Evolutionary conservation across 2,113 vertebrate species (phyloP).

Genomic region (Cranoglanis bouderius): DNA sequence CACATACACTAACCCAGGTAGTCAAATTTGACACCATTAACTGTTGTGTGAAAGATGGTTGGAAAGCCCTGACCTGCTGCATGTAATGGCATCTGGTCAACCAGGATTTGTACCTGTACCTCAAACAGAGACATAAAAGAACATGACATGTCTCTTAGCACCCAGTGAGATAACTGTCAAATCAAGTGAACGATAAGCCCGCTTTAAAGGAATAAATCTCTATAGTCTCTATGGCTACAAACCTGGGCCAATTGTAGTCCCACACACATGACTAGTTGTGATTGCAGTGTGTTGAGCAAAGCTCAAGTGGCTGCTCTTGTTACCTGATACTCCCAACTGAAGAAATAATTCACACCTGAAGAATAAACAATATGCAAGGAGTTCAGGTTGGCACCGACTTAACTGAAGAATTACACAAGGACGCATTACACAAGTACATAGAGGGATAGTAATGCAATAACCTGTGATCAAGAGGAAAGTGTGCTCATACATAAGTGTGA

Average conservation of each 20-base stretch:
- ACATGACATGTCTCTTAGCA: not conserved
- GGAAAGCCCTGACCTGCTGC: not conserved
- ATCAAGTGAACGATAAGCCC: not conserved
- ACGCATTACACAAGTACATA: not conserved
- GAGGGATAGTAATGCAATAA: not conserved
- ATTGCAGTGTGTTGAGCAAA: not conserved
- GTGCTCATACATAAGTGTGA: not conserved
- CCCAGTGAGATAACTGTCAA: not conserved
- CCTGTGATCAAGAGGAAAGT: not conserved
- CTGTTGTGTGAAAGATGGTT: not conserved
- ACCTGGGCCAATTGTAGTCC: not conserved
- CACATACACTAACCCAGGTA: too few relatives aligned
- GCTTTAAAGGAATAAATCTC: not conserved
- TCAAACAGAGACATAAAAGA: not conserved
- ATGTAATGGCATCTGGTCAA: not conserved
- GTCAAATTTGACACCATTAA: too few relatives aligned
- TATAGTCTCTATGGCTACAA: not conserved
- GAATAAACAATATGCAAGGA: not conserved
- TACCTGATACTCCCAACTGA: conserved; percentile 1
- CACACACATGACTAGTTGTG: not conserved
- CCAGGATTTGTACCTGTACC: not conserved
- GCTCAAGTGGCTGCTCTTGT: conserved; percentile 6
- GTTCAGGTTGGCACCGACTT: not conserved
- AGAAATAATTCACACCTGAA: conserved; percentile 3
- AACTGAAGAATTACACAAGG: not conserved